Percentiles rank a stretch among this genome's conserved stretches.
phyloP scores from a whole-genome alignment of 2,797 vertebrate genomes.

The Oryzias sinensis region DNA sequence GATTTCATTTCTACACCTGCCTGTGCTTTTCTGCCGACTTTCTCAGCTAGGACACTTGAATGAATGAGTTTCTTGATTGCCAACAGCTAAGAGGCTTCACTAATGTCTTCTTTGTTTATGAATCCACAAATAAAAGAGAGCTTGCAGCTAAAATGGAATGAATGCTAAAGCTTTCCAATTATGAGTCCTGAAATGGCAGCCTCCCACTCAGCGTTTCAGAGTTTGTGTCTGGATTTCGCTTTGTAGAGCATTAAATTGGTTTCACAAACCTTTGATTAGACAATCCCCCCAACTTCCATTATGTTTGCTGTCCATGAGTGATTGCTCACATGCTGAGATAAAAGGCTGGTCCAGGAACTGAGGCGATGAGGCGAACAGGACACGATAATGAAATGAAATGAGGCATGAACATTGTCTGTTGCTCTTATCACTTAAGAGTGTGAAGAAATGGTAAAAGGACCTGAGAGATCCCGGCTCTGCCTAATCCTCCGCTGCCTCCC shows the following conservation, averaged over 20 bases:
- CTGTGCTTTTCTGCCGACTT: no score
- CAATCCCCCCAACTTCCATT: slow-evolving; percentile 60
- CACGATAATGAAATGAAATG: slow-evolving; percentile 76
- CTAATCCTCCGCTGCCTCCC: slow-evolving; percentile 35
- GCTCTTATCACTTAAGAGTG: slow-evolving; percentile 73
- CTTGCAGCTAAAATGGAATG: neutral
- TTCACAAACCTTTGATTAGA: slow-evolving; percentile 72
- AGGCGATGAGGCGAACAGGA: slow-evolving; percentile 67
- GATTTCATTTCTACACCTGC: no score
- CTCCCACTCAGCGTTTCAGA: slow-evolving; percentile 20
- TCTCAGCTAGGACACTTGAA: no score
- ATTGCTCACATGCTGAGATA: slow-evolving; percentile 69
- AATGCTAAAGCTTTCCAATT: slow-evolving; percentile 16
- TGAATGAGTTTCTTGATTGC: neutral
- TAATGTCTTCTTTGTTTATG: neutral
- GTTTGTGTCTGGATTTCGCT: slow-evolving; percentile 42
- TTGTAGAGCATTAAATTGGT: slow-evolving; percentile 62
- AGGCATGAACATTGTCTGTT: slow-evolving; percentile 71
- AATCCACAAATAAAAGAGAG: slow-evolving; percentile 10
- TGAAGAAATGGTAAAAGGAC: slow-evolving; percentile 56
- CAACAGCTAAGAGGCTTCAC: neutral
- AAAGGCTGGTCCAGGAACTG: slow-evolving; percentile 64
- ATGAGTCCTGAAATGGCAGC: slow-evolving; percentile 28
- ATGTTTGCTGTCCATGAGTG: slow-evolving; percentile 70
- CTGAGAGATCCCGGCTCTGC: slow-evolving; percentile 44